Base-by-base conservation (phyloP, 2,888 invertebrate genomes). In the Phaedon cochleariae region DNA sequence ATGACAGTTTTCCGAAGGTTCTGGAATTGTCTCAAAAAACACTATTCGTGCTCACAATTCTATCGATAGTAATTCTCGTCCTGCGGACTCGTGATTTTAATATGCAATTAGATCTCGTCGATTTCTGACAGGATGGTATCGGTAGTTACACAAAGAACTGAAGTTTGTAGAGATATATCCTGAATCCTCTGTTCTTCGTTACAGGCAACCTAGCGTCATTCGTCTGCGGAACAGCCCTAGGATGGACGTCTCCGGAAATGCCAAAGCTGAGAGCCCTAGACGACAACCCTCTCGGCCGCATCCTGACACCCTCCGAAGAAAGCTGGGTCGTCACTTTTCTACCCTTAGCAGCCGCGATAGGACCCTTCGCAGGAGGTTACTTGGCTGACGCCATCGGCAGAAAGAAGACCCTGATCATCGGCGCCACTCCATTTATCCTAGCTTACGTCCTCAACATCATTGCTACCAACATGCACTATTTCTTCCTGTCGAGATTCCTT, bases 341-440 rank as follows among this genome's bases (percentile, higher is more conserved):
- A 12, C 83, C 87, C 0, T 59, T 87, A 31, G 87, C 87, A 0
- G 86, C 87, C 0, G 81, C 83, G 1, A 66, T 85, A 81, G 92
- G 93, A 0, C 90, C 92, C 0, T 90, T 92, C 76, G 79, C 87
- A n/a, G 91, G 90, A 0, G 93, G 92, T 10, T 86, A 87, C 5
- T 82, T 88, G 1, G 89, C 90, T 0, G 89, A 91, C 55, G 87
- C 83, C 74, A 84, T 90, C 58, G 93, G 93, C 0, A 85, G 92
- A 18, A 93, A 92, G 83, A 87, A 87, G 85, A 88, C 90, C 0
- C 82, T 94, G 3, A 79, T 93, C 2, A 81, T 87, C 4, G 87
- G 90, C n/a, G 84, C 88, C 0, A 72, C 90, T 0, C 92, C 94
- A 0, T 90, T 91, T 62, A 80, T 91, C 12, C 51, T 90, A 0